These are phyloP conservation scores for Protophormia terraenovae DNA, from an alignment of 2,888 invertebrate species.

Conservation along the genomic window DNA sequence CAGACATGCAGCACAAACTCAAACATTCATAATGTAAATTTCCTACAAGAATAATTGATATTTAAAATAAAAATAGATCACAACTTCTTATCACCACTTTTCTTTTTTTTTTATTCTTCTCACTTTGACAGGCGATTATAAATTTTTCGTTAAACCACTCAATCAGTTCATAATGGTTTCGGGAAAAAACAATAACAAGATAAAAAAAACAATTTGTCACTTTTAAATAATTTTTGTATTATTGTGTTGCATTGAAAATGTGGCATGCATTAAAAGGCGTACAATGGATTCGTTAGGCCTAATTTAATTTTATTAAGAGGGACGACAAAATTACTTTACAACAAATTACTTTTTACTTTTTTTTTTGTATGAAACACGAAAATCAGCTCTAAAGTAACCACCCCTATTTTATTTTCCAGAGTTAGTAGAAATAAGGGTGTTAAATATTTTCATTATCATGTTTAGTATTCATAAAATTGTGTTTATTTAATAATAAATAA, in stretches of 20 bases:
- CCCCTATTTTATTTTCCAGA: slow-evolving; percentile 20
- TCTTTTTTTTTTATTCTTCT: too few relatives aligned
- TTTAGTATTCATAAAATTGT: slow-evolving; percentile 17
- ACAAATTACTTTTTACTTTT: slow-evolving; percentile 2
- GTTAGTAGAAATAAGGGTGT: slow-evolving; percentile 22
- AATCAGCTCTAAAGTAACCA: background rate
- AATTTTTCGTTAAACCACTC: slow-evolving; percentile 55
- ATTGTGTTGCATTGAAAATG: slow-evolving; percentile 26
- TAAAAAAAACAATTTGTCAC: slow-evolving; percentile 62
- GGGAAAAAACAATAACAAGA: background rate
- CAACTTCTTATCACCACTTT: slow-evolving; percentile 12
- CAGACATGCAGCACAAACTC: background rate
- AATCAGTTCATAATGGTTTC: slow-evolving; percentile 51
- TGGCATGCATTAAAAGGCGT: slow-evolving; percentile 56
- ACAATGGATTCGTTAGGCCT: slow-evolving; percentile 64
- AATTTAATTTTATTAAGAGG: slow-evolving; percentile 62
- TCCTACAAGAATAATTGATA: background rate
- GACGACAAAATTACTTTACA: slow-evolving; percentile 12
- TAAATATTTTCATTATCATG: background rate
- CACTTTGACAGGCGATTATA: slow-evolving; percentile 33
- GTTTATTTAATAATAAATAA: slow-evolving; percentile 28
- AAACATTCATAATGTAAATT: background rate
- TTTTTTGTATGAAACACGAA: background rate
- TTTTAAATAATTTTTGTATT: slow-evolving; percentile 15
- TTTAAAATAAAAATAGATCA: slow-evolving; percentile 27